Conservation (phyloP, 2,888 invertebrate genomes). For the Mythimna albipuncta region DNA sequence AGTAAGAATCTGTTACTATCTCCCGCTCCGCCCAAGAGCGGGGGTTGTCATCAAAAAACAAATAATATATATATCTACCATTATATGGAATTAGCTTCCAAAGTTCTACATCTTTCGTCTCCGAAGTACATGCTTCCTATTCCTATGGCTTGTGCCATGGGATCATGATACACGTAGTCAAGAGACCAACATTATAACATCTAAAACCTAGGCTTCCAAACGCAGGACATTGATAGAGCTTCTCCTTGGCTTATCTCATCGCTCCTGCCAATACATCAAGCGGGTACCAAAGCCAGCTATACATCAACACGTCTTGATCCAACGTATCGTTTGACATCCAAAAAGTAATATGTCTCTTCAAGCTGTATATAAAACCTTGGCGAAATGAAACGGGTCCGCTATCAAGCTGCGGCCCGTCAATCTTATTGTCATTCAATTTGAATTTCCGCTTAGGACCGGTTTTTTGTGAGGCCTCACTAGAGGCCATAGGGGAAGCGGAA, state of each 20-base stretch:
- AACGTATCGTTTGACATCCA: constrained; percentile 69
- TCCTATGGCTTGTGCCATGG: no score
- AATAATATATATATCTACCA: no score
- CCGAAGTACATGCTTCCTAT: no score
- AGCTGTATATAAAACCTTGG: constrained; percentile 73
- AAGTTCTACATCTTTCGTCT: background rate
- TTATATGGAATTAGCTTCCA: background rate
- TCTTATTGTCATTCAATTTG: constrained; percentile 90
- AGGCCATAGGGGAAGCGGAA: constrained; percentile 67
- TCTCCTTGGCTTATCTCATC: constrained; percentile 40
- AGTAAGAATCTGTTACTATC: no score
- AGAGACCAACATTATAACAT: background rate
- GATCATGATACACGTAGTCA: background rate
- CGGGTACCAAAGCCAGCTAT: constrained; percentile 55
- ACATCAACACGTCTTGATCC: constrained; percentile 63
- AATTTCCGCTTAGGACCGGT: constrained; percentile 84
- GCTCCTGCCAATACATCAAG: constrained; percentile 54
- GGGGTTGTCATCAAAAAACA: no score
- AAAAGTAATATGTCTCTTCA: constrained; percentile 79
- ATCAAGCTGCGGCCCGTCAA: constrained; percentile 86
- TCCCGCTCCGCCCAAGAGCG: no score
- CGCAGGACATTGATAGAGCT: constrained; percentile 35
- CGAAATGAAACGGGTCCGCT: constrained; percentile 84
- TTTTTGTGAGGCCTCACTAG: constrained; percentile 76
- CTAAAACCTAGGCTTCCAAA: background rate